Evolutionary conservation across 2,113 vertebrate species (phyloP).

Genomic region (Chlorocebus sabaeus): DNA sequence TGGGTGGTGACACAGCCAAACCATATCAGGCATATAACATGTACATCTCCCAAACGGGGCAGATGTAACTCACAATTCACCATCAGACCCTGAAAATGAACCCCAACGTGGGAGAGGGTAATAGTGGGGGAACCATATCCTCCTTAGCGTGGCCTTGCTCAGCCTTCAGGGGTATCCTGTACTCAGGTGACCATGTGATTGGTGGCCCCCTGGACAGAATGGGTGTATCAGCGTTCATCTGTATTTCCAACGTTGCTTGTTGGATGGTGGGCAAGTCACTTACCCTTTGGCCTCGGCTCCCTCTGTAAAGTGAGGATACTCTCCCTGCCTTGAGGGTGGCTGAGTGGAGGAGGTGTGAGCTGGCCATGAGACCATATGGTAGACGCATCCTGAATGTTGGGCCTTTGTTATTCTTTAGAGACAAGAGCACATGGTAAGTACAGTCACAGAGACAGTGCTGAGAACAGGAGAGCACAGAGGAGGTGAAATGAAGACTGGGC

Average conservation of each 20-base stretch:
- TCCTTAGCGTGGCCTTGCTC: accelerated
- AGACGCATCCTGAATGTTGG: accelerated
- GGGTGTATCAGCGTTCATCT: accelerated
- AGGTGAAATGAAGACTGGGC: accelerated
- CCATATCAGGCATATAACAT: background rate
- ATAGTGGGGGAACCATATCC: no score
- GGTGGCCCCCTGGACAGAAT: accelerated
- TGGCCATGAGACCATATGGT: accelerated
- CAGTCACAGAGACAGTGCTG: background rate
- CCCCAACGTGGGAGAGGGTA: no score
- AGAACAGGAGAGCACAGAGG: background rate
- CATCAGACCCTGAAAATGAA: background rate
- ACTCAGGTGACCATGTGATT: background rate
- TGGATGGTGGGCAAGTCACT: background rate
- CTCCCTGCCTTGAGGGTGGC: accelerated
- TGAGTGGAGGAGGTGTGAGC: background rate
- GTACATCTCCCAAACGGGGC: background rate
- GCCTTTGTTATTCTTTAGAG: background rate
- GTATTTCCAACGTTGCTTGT: background rate
- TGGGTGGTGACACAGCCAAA: no score
- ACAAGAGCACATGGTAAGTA: background rate
- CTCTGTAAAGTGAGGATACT: background rate
- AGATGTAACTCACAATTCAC: background rate
- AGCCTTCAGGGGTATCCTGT: background rate
- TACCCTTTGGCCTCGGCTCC: background rate